A percentile compares a stretch with the other conserved stretches of the same genome.
Conservation (phyloP, 1,140 invertebrate genomes). For the Pseudoatta argentina region DNA sequence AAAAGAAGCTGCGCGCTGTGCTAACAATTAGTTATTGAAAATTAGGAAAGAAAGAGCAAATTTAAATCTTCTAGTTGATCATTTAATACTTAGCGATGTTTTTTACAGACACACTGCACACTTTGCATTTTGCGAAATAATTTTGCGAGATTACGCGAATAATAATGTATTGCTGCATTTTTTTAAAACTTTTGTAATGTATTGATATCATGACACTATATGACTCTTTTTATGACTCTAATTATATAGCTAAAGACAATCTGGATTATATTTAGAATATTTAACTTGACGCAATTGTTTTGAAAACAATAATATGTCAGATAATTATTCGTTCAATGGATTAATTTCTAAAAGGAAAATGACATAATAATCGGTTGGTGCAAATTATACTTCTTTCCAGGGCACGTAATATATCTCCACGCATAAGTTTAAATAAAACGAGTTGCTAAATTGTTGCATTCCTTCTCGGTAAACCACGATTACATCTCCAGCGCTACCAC, state of each 20-base stretch:
- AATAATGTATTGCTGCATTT: not conserved
- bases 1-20: not conserved
- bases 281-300: constrained; percentile 4
- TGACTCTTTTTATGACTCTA: not conserved
- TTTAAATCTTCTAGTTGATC: not conserved
- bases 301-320: not conserved
- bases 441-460: constrained; percentile 51
- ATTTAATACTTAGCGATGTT: not conserved
- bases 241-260: not conserved
- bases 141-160: not conserved
- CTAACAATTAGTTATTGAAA: not conserved
- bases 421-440: constrained; percentile 27
- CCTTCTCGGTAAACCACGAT: constrained; percentile 43
- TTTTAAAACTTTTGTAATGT: not conserved
- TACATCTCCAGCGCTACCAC: constrained; percentile 60
- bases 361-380: not conserved
- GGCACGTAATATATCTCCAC: not conserved
- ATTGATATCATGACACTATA: not conserved
- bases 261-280: not conserved
- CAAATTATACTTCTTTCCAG: constrained; percentile 10
- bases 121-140: not conserved
- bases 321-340: not conserved
- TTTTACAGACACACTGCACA: not conserved
- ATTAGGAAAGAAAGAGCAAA: not conserved
- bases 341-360: constrained; percentile 9